Percentiles rank a stretch among this genome's conserved stretches.
Evolutionary conservation across 2,888 invertebrate genomes (phyloP).

Genomic region (Perizoma affinitatum): DNA sequence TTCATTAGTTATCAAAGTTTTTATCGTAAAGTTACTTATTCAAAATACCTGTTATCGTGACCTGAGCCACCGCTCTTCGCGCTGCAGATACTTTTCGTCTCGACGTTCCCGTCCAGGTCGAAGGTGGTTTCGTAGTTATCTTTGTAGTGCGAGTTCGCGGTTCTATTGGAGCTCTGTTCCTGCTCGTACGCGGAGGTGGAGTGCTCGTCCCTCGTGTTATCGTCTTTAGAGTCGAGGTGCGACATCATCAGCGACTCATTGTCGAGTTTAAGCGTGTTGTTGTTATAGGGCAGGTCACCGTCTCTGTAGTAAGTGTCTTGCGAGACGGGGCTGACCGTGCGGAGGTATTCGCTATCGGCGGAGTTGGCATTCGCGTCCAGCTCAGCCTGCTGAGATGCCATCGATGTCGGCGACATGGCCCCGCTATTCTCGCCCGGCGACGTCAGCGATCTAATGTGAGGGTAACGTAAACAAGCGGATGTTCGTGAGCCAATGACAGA

Average conservation of each 20-base stretch:
- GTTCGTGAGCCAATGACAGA: slow-evolving; percentile 80
- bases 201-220: slow-evolving; percentile 66
- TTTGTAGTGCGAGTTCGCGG: slow-evolving; percentile 79
- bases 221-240: slow-evolving; percentile 75
- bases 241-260: slow-evolving; percentile 77
- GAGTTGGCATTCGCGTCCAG: slow-evolving; percentile 62
- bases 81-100: slow-evolving; percentile 95
- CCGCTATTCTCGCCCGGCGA: slow-evolving; percentile 72
- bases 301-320: slow-evolving; percentile 86
- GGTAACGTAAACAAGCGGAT: slow-evolving; percentile 77
- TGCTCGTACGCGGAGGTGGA: slow-evolving; percentile 69
- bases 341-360: slow-evolving; percentile 65
- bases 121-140: slow-evolving; percentile 94
- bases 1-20: no score
- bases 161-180: slow-evolving; percentile 61
- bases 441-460: slow-evolving; percentile 77
- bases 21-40: no score
- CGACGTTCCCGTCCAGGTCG: slow-evolving; percentile 95
- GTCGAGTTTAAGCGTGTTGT: slow-evolving; percentile 78
- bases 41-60: slow-evolving; percentile 90
- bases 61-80: slow-evolving; percentile 90
- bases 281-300: slow-evolving; percentile 68
- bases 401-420: slow-evolving; percentile 75
- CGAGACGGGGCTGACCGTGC: slow-evolving; percentile 70
- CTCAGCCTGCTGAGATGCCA: slow-evolving; percentile 60